A percentile compares a stretch with the other conserved stretches of the same genome.
Evolutionary conservation across 64 coral and sea anemone genomes (phyloP).

Genomic region (Acropora tenuis): DNA sequence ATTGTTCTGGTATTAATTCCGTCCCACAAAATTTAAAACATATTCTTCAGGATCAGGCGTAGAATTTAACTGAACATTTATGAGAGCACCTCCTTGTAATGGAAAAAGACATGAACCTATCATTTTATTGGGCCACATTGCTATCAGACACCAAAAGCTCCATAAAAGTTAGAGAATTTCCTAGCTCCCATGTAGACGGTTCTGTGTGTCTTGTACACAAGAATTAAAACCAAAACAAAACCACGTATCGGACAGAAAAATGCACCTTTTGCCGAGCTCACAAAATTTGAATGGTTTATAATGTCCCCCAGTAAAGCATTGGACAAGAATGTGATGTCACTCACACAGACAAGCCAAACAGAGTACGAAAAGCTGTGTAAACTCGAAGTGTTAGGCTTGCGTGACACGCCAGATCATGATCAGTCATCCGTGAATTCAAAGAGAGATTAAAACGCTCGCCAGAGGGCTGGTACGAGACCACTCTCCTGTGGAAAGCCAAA

Average conservation of each 20-base stretch:
- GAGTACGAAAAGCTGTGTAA: no score
- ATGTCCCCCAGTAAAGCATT: no score
- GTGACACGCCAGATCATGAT: no score
- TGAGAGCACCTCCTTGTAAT: constrained; percentile 2
- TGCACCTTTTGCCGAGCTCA: no score
- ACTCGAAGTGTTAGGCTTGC: no score
- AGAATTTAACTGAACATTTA: neutral
- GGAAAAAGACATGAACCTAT: constrained; percentile 13
- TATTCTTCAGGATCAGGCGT: neutral
- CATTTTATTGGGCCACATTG: constrained; percentile 26
- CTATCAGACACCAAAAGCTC: neutral
- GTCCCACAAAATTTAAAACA: neutral
- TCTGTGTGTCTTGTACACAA: constrained; percentile 8
- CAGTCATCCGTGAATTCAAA: no score
- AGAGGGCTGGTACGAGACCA: constrained; percentile 60
- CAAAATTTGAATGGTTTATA: no score
- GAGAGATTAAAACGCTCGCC: neutral
- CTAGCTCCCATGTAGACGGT: constrained; percentile 18
- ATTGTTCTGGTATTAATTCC: constrained; percentile 18
- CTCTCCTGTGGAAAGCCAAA: constrained; percentile 54
- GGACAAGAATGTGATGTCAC: no score
- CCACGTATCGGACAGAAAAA: no score
- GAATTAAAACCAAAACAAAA: no score
- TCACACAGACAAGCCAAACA: no score
- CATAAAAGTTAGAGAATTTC: constrained; percentile 26